phyloP scores from a whole-genome alignment of 2,888 invertebrate genomes.

The Orthosia incerta region DNA sequence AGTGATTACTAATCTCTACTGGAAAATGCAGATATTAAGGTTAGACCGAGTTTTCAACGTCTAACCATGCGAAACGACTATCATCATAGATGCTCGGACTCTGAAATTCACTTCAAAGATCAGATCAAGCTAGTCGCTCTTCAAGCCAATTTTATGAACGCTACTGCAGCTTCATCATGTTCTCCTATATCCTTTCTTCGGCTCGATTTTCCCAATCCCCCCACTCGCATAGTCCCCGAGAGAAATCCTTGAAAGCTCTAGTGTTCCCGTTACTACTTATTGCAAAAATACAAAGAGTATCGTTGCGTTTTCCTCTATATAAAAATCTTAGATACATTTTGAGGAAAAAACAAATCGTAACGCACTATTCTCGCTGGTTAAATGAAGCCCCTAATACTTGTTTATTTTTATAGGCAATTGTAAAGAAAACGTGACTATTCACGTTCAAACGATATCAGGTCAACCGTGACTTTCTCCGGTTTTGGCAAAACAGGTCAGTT shows the following conservation, averaged over 20 bases:
- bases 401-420: slow-evolving; percentile 60
- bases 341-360: slow-evolving; percentile 62
- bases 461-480: slow-evolving; percentile 52
- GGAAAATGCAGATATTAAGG: not conserved
- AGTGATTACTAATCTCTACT: too few species aligned
- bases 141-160: slow-evolving; percentile 31
- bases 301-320: slow-evolving; percentile 22
- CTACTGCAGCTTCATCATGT: slow-evolving; percentile 28
- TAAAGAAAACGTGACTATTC: slow-evolving; percentile 55
- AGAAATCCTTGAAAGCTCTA: slow-evolving; percentile 49
- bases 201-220: slow-evolving; percentile 35
- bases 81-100: not conserved
- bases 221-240: slow-evolving; percentile 41
- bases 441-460: slow-evolving; percentile 55
- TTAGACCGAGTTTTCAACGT: not conserved
- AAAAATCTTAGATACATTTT: slow-evolving; percentile 38
- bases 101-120: not conserved
- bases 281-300: slow-evolving; percentile 25
- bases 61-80: not conserved
- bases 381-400: slow-evolving; percentile 53
- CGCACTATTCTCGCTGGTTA: slow-evolving; percentile 46
- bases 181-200: slow-evolving; percentile 24
- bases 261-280: slow-evolving; percentile 25
- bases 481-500: slow-evolving; percentile 57
- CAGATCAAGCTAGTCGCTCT: not conserved